Evolutionary conservation across 1,140 invertebrate genomes (phyloP).

Genomic region (Hyphantria cunea): DNA sequence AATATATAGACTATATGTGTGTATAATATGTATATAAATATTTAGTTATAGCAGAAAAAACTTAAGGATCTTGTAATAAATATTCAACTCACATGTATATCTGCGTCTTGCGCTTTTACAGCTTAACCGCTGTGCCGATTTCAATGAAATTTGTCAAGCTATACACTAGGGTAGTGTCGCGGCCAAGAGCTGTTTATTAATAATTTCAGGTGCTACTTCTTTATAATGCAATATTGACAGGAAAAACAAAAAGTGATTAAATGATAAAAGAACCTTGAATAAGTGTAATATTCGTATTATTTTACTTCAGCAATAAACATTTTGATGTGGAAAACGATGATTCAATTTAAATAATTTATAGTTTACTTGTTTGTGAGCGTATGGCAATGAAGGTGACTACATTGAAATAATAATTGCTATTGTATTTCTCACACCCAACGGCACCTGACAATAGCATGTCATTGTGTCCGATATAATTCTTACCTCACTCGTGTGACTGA

Average conservation of each 20-base stretch:
- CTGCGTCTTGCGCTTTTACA: no score
- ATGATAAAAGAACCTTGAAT: slow-evolving; percentile 9
- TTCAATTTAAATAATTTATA: slow-evolving; percentile 32
- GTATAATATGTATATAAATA: no score
- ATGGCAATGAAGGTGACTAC: slow-evolving; percentile 37
- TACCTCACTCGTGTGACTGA: slow-evolving; percentile 53
- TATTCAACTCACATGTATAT: no score
- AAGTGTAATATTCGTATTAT: slow-evolving; percentile 8
- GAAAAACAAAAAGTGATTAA: not conserved
- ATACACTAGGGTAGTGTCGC: no score
- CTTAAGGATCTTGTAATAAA: no score
- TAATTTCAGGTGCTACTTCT: not conserved
- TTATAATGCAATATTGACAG: not conserved
- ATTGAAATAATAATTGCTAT: slow-evolving; percentile 43
- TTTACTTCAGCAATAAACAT: slow-evolving; percentile 16
- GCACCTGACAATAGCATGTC: slow-evolving; percentile 48
- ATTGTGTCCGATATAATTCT: slow-evolving; percentile 55
- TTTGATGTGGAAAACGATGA: slow-evolving; percentile 28
- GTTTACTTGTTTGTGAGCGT: slow-evolving; percentile 27
- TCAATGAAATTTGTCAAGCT: no score
- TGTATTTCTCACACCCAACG: slow-evolving; percentile 33
- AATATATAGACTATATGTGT: no score
- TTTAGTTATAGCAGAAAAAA: no score
- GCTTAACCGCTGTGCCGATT: no score
- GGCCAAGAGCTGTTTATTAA: no score